phyloP scores from a whole-genome alignment of 1,140 invertebrate species.

The Drosophila nasuta region DNA sequence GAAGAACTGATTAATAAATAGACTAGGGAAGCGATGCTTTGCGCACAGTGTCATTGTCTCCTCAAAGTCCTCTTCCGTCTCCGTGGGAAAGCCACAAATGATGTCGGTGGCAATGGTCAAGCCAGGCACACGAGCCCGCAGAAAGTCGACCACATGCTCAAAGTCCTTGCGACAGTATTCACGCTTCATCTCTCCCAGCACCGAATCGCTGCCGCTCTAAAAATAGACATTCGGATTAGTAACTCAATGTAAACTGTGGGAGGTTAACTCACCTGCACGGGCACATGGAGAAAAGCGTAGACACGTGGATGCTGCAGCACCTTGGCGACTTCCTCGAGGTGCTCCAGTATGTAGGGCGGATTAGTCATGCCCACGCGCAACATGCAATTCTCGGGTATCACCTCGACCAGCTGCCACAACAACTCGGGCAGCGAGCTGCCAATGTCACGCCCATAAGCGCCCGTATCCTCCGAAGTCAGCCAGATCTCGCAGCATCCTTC shows the following conservation, averaged over 20 bases:
- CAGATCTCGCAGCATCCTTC: conserved; percentile 99
- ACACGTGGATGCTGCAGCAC: conserved; percentile 95
- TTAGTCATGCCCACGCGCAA: conserved; percentile 98
- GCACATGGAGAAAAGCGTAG: conserved; percentile 98
- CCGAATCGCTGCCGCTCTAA: conserved; percentile 94
- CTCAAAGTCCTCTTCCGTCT: conserved; percentile 96
- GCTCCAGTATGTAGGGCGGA: conserved; percentile 98
- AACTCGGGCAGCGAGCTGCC: conserved; percentile 94
- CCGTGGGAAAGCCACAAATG: conserved; percentile 99
- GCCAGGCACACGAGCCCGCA: conserved; percentile 89
- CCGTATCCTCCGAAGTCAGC: conserved; percentile 99
- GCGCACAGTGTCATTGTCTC: conserved; percentile 94
- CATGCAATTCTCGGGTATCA: conserved; percentile 96
- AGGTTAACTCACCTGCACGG: conserved; percentile 89
- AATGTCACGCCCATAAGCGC: conserved; percentile 98
- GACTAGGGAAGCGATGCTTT: conserved; percentile 95
- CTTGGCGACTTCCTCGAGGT: conserved; percentile 95
- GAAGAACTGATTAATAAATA: conserved; percentile 99
- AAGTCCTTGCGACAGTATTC: conserved; percentile 97
- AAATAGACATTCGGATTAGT: no score
- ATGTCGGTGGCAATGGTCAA: conserved; percentile 99
- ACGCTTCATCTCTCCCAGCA: conserved; percentile 97
- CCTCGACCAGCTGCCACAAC: conserved; percentile 93
- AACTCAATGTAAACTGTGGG: no score
- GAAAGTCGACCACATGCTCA: conserved; percentile 94